A percentile compares a stretch with the other conserved stretches of the same genome.
Conservation (phyloP, 2,797 vertebrate species). For the Myotis pilosus region DNA sequence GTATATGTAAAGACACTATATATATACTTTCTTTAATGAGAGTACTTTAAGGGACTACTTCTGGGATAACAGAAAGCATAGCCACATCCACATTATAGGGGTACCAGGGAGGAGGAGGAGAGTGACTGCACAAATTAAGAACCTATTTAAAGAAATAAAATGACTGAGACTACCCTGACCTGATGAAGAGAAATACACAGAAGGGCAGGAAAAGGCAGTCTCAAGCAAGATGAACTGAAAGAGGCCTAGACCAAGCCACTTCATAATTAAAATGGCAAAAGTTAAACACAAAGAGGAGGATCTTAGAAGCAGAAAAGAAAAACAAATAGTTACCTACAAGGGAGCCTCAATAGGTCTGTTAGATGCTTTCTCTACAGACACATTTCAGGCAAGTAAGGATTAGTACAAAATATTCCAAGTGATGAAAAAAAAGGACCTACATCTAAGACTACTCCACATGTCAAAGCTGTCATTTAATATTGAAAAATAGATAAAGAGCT, state of each 20-base stretch:
- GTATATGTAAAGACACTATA: too few species aligned
- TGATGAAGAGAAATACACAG: too few species aligned
- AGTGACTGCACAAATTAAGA: neutral
- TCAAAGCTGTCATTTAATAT: neutral
- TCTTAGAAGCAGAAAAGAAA: neutral
- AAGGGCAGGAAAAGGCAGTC: too few species aligned
- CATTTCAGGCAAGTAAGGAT: neutral
- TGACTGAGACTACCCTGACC: neutral
- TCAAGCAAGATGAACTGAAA: neutral
- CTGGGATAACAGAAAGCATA: neutral
- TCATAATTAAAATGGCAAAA: neutral
- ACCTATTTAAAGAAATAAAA: neutral
- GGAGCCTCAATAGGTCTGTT: neutral
- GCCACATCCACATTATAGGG: neutral
- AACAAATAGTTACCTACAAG: neutral
- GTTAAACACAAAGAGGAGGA: neutral
- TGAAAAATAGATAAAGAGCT: neutral
- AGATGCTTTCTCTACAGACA: neutral
- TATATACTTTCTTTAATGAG: too few species aligned
- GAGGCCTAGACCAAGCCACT: neutral
- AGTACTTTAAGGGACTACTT: too few species aligned
- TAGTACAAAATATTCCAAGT: neutral
- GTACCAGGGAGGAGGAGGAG: neutral
- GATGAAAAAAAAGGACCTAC: neutral
- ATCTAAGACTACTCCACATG: neutral